phyloP scores from a whole-genome alignment of 2,797 vertebrate species.

The Enteromius anoplus region DNA sequence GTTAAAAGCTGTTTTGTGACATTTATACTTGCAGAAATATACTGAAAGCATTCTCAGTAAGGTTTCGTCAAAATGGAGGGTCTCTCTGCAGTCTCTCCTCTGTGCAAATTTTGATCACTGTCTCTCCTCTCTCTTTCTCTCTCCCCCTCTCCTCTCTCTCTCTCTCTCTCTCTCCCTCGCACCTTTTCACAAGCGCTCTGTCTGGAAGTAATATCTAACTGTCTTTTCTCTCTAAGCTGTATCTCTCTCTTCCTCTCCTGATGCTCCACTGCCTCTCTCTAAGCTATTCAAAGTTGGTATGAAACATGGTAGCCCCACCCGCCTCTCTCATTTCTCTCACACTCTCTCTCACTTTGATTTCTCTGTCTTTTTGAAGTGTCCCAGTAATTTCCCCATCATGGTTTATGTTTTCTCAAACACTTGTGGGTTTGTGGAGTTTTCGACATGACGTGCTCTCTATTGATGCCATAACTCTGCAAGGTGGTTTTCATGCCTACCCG shows the following conservation, averaged over 20 bases:
- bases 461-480: conserved; percentile 71
- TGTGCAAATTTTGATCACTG: conserved; percentile 80
- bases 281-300: conserved; percentile 86
- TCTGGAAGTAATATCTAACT: conserved; percentile 65
- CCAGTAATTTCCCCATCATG: conserved; percentile 65
- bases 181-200: conserved; percentile 54
- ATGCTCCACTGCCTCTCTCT: conserved; percentile 79
- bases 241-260: conserved; percentile 80
- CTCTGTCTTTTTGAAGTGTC: conserved; percentile 50
- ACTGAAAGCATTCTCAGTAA: conserved; percentile 59
- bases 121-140: conserved; percentile 61
- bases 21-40: conserved; percentile 51
- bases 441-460: conserved; percentile 76
- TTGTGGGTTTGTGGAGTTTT: conserved; percentile 78
- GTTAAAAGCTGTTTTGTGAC: conserved; percentile 25
- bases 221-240: conserved; percentile 72
- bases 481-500: conserved; percentile 76
- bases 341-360: conserved; percentile 47
- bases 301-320: conserved; percentile 82
- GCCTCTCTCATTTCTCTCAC: conserved; percentile 50
- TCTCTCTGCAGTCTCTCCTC: conserved; percentile 80
- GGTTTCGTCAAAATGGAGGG: conserved; percentile 57
- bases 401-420: conserved; percentile 54
- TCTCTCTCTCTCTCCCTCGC: conserved; percentile 27
- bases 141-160: conserved; percentile 40